Evolutionary conservation across 2,113 vertebrate genomes (phyloP), one percentile per base, ranked within the genome.

Genomic region (Orientallactaga bullata): DNA sequence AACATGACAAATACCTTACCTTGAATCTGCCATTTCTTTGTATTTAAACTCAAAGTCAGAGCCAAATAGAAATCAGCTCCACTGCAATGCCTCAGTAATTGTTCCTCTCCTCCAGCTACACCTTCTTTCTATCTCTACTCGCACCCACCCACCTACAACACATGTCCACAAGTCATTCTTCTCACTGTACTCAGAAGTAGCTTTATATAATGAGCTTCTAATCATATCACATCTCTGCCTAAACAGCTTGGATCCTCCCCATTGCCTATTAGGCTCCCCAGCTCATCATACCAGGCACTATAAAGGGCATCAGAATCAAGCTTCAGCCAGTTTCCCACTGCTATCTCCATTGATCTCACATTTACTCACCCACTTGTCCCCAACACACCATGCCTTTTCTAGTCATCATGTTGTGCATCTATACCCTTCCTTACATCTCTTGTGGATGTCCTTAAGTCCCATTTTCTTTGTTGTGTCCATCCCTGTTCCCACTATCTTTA

Each of bases 21-120:
- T 82, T 35, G 58, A 91, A 79, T 65, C 91, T 79, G 88, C 28
- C 42, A 5, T 68, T 80, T 83, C 60, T 18, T 92, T 21, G 23
- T 37, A 39, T 51, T 71, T 37, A 94, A 96, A 58, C 18, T 35
- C 39, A 4, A 85, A 61, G 28, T 28, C 26, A 30, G 55, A 42
- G 37, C 42, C 0, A 6, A 58, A 76, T 5, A 26, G 65, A 66
- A 68, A 76, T 55, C 23, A 16, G n/a, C 18, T 35, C 20, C 6
- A 69, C 7, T 1, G 63, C 26, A 78, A 71, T 30, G 20, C 39
- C 61, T 32, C 4, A 42, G 5, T 21, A 61, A 18, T 79, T 42
- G 8, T 4, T 89, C 17, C 20, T 26, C 69, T 89, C 17, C 20
- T 26, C 69, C 63, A 73, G 15, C 55, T 79, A 63, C 17, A 61